Conservation (phyloP, 2,113 vertebrate genomes). For the Rattus rattus region DNA sequence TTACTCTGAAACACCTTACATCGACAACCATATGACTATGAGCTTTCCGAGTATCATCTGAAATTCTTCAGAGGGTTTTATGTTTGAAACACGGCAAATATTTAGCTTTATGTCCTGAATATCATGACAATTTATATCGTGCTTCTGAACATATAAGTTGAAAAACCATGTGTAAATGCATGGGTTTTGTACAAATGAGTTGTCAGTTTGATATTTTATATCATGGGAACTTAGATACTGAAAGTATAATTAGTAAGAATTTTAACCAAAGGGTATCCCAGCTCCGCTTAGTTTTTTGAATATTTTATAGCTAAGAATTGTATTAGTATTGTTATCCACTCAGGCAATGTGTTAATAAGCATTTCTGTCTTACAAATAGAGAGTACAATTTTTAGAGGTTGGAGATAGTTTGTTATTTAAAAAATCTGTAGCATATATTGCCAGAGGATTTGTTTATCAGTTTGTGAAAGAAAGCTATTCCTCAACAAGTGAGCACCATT, state of each 20-base stretch:
- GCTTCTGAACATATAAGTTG: background rate
- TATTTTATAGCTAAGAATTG: constrained; percentile 37
- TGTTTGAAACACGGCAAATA: constrained; percentile 14
- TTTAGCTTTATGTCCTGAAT: constrained; percentile 13
- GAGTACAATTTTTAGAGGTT: background rate
- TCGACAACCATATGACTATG: background rate
- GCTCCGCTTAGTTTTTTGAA: background rate
- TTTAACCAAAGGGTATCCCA: background rate
- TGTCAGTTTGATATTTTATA: background rate
- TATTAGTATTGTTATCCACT: background rate
- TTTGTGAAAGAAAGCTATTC: background rate
- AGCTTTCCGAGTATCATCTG: background rate
- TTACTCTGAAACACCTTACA: background rate
- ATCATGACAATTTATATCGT: background rate
- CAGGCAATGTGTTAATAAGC: background rate
- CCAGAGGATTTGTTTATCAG: background rate
- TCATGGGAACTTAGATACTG: background rate
- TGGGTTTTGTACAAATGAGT: constrained; percentile 4
- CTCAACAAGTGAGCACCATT: constrained; percentile 15
- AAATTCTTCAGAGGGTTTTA: background rate
- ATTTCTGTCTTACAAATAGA: background rate
- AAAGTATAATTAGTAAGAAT: constrained; percentile 15
- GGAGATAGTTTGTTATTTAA: background rate
- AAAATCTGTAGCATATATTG: background rate
- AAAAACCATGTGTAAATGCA: background rate